Conservation (phyloP, 1,140 invertebrate species). For the Drosophila setifemur region DNA sequence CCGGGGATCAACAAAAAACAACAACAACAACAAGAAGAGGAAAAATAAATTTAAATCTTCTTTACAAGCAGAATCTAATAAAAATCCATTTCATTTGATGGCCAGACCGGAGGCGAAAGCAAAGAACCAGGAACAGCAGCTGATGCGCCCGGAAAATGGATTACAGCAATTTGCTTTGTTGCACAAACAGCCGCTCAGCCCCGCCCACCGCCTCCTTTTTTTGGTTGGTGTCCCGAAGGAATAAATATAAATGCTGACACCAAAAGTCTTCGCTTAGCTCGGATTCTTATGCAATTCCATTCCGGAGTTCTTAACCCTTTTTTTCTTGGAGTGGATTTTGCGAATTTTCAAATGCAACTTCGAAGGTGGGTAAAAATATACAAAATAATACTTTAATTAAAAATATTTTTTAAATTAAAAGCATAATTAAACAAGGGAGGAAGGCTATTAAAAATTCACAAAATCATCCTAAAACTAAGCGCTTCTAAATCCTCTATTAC, state of each 20-base stretch:
- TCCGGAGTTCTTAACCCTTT: neutral
- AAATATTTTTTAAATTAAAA: too few species aligned
- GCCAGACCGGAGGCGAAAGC: constrained; percentile 4
- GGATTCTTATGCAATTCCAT: constrained; percentile 36
- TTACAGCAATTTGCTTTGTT: constrained; percentile 76
- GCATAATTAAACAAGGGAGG: neutral
- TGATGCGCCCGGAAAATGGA: constrained; percentile 73
- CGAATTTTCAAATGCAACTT: neutral
- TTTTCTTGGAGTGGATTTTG: neutral
- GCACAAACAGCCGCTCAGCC: constrained; percentile 53
- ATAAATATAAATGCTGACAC: constrained; percentile 62
- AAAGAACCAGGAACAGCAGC: constrained; percentile 48
- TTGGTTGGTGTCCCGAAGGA: constrained; percentile 9
- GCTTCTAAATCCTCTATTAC: too few species aligned
- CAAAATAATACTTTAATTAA: too few species aligned
- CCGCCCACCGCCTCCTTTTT: neutral
- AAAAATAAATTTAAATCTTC: constrained; percentile 74
- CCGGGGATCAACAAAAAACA: constrained; percentile 18
- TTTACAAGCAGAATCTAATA: constrained; percentile 74
- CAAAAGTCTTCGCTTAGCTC: constrained; percentile 53
- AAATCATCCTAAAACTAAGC: too few species aligned
- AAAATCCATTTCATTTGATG: constrained; percentile 76
- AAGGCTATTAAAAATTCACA: too few species aligned
- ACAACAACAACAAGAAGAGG: constrained; percentile 43
- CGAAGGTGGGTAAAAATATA: too few species aligned